Percentiles rank a stretch among this genome's conserved stretches.
Conservation (phyloP, 1,140 invertebrate species). For the Hycleus phaleratus region DNA sequence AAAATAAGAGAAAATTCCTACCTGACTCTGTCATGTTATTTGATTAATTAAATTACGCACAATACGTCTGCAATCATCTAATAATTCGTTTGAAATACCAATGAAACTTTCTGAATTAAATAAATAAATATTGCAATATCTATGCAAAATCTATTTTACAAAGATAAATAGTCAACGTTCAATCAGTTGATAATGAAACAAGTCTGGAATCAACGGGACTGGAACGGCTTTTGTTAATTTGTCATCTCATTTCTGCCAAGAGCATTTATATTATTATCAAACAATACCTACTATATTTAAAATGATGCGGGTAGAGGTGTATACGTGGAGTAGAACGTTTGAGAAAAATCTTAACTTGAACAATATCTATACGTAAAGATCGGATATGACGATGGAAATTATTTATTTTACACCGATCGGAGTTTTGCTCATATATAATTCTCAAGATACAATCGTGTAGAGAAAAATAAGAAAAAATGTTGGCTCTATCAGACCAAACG, state of each 20-base stretch:
- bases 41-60: slow-evolving; percentile 6
- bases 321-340: too few species aligned
- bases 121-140: neutral
- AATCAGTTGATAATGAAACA: slow-evolving; percentile 15
- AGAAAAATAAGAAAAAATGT: too few species aligned
- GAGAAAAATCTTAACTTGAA: too few species aligned
- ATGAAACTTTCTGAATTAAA: neutral
- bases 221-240: slow-evolving; percentile 6
- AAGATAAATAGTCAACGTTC: slow-evolving; percentile 10
- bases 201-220: slow-evolving; percentile 4
- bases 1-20: slow-evolving; percentile 4
- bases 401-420: too few species aligned
- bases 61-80: neutral
- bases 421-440: too few species aligned
- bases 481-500: too few species aligned
- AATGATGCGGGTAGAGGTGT: too few species aligned
- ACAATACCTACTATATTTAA: neutral
- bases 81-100: neutral
- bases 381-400: too few species aligned
- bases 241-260: slow-evolving; percentile 6
- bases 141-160: neutral
- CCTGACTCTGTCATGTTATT: neutral
- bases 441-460: too few species aligned
- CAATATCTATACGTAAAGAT: too few species aligned
- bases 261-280: neutral